Evolutionary conservation across 2,113 vertebrate species (phyloP), one percentile per base, ranked within the genome.

Genomic region (Oceanites oceanicus): DNA sequence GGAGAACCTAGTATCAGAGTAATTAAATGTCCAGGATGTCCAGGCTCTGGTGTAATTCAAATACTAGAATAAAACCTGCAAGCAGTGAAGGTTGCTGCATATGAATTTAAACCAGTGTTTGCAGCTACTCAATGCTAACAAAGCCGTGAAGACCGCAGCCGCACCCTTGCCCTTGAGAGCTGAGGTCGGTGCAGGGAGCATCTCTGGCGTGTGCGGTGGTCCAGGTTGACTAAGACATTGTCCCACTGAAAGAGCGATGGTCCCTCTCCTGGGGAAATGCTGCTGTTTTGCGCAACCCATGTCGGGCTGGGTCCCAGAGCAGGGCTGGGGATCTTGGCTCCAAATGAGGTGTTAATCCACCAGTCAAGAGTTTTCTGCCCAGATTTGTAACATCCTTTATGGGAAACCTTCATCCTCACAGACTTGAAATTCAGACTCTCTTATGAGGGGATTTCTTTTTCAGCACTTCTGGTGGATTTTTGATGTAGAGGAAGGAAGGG

Each of bases 171-270:
- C 55, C 50, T n/a, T 2, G 18, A 67, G 61, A 36, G 83, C 61
- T 61, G 71, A 68, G 53, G 23, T 27, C 3, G 13, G 38, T 68
- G n/a, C 66, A 56, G 30, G 56, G 30, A 34, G 20, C 14, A 4
- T 4, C 27, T 63, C 85, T 66, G 56, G 3, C 34, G 19, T 11
- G 15, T 66, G 42, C 8, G 2, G 17, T 12, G 25, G 15, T 42
- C 49, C 27, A 19, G 15, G 27, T 2, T 12, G 11, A 32, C 13
- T 2, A 6, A 58, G 83, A 23, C 0, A 1, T 1, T 49, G 36
- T 63, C 12, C n/a, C 45, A 8, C 61, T 55, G 42, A 20, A 27
- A 61, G 38, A 61, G 32, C 1, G 2, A 8, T 3, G 25, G 32
- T 36, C 40, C 30, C 27, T 71, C 52, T 63, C n/a, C 17, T 32